Conservation (phyloP, 2,888 invertebrate genomes). For the Enchytraeus crypticus region DNA sequence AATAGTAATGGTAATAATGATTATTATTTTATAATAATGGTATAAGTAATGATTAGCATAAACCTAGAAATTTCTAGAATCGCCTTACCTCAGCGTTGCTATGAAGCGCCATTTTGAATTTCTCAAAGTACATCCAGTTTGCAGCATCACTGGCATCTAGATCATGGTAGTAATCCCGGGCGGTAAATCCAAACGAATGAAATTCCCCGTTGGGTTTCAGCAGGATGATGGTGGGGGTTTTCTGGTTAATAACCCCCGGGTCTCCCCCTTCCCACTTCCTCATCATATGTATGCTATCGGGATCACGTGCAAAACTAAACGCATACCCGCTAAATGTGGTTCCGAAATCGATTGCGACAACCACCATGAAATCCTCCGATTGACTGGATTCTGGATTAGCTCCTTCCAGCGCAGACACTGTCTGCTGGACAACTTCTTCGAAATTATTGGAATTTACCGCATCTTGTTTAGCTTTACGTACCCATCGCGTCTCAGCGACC, state of each 20-base stretch:
- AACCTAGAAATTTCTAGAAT: no score
- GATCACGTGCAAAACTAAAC: slow-evolving; percentile 52
- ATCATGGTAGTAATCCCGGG: slow-evolving; percentile 54
- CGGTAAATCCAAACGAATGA: slow-evolving; percentile 54
- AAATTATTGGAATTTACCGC: not conserved
- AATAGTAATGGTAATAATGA: no score
- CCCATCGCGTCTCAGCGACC: not conserved
- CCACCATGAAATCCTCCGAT: slow-evolving; percentile 45
- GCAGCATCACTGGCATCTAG: slow-evolving; percentile 51
- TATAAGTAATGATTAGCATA: no score
- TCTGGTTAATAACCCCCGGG: slow-evolving; percentile 54
- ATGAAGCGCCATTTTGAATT: slow-evolving; percentile 55
- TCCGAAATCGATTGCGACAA: slow-evolving; percentile 56
- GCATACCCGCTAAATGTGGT: slow-evolving; percentile 57
- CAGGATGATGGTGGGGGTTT: slow-evolving; percentile 53
- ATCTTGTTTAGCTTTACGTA: not conserved
- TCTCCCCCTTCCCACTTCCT: slow-evolving; percentile 53
- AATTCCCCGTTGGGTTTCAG: slow-evolving; percentile 52
- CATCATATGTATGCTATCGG: slow-evolving; percentile 54
- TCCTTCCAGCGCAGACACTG: not conserved
- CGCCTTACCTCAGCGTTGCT: slow-evolving; percentile 33
- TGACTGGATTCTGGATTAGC: not conserved
- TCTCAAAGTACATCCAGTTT: slow-evolving; percentile 55
- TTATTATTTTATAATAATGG: no score
- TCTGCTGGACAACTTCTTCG: not conserved